phyloP scores from a whole-genome alignment of 2,113 vertebrate species.

The Macroglossus sobrinus region DNA sequence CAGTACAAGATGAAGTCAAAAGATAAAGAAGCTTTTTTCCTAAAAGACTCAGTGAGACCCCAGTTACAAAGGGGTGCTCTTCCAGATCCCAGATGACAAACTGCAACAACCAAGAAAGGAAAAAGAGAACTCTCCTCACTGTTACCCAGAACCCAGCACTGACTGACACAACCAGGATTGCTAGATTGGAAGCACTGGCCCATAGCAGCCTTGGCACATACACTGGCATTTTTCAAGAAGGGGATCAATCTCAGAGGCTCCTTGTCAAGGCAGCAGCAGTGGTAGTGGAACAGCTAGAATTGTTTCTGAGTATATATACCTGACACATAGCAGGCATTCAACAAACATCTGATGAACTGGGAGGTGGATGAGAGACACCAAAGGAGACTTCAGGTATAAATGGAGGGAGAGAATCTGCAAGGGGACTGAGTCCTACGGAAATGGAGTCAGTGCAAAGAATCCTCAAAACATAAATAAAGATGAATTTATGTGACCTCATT shows the following conservation, averaged over 20 bases:
- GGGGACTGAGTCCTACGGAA: neutral
- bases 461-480: neutral
- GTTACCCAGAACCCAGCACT: neutral
- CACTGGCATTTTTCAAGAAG: neutral
- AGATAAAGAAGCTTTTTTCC: neutral
- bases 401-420: neutral
- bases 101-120: rapidly evolving
- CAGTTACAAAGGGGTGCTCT: neutral
- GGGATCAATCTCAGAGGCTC: neutral
- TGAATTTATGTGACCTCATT: neutral
- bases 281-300: neutral
- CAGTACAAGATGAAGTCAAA: neutral
- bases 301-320: neutral
- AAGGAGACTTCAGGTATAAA: neutral
- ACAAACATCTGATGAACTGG: neutral
- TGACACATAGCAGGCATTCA: neutral
- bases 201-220: neutral
- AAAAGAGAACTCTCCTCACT: neutral
- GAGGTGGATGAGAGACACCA: no score
- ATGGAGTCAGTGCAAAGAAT: neutral
- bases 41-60: neutral
- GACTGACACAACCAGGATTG: neutral
- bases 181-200: neutral
- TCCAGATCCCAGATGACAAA: neutral
- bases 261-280: neutral